Base-by-base conservation (phyloP, 1,140 invertebrate genomes). In the Lerema accius region DNA sequence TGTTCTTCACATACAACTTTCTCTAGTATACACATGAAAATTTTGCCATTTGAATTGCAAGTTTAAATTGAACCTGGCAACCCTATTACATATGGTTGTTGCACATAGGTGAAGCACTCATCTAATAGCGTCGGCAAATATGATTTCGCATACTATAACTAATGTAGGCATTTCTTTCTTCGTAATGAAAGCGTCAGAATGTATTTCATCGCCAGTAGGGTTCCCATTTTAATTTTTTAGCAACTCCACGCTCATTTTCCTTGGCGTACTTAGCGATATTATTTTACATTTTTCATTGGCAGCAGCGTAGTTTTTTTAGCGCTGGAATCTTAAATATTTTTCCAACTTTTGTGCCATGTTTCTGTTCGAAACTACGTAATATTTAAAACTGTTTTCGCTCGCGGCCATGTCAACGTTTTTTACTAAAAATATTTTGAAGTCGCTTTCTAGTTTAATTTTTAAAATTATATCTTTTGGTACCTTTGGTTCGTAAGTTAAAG, bases 251-350 rank as follows among this genome's bases (percentile, higher is more conserved):
- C 37, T 53, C 17, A 53, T 23, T 10, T 49, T 35, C 14, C 45
- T 49, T 53, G n/a, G 37, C 37, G 49, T 53, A 53, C 49, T 53
- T 53, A 13, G 49, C 35, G 16, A 53, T 53, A 39, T 53, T 53
- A 40, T 53, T 51, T 51, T 15, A 53, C 5, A 17, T 39, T 51
- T 32, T 53, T 39, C 35, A 39, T 40, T 14, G 17, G 17, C 15
- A 23, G 1, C 4, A 13, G 32, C 16, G 15, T 23, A 9, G 4
- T 17, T 37, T 17, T 28, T 53, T 23, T 39, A 2, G 28, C 1
- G 28, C 28, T 32, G 28, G 28, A 32, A 32, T 32, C 28, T 32
- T 32, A 32, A 32, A 32, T 32, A 32, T 32, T 32, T 32, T 32
- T 9, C 28, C 7, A 32, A 32, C 28, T 32, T 32, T 32, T 32